phyloP scores from a whole-genome alignment of 2,888 invertebrate genomes.

The Notocelia uddmanniana region DNA sequence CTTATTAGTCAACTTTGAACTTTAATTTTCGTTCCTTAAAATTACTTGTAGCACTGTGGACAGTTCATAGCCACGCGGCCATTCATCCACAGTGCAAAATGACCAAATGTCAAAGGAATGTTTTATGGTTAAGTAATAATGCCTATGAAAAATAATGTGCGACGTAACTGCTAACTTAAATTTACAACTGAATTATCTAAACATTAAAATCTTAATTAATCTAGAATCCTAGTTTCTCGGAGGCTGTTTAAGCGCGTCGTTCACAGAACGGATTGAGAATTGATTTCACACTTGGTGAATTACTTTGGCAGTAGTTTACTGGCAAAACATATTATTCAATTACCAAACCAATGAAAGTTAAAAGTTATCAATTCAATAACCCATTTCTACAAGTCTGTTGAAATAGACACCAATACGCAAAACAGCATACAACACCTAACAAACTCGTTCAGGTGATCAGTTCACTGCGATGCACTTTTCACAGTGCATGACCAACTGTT shows the following conservation, averaged over 20 bases:
- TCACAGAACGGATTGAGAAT: slow-evolving; percentile 84
- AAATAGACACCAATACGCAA: slow-evolving; percentile 77
- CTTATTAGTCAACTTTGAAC: slow-evolving; percentile 83
- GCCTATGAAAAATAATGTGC: slow-evolving; percentile 84
- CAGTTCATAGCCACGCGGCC: slow-evolving; percentile 48
- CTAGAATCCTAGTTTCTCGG: slow-evolving; percentile 80
- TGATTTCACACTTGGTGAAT: slow-evolving; percentile 80
- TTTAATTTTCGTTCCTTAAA: slow-evolving; percentile 81
- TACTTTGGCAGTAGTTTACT: slow-evolving; percentile 84
- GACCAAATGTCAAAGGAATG: slow-evolving; percentile 84
- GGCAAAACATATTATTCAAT: slow-evolving; percentile 70
- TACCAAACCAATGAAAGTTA: slow-evolving; percentile 66
- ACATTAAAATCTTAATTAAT: slow-evolving; percentile 76
- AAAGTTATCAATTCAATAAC: slow-evolving; percentile 74
- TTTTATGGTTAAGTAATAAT: slow-evolving; percentile 85
- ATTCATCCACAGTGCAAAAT: slow-evolving; percentile 68
- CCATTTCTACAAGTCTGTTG: slow-evolving; percentile 68
- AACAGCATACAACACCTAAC: slow-evolving; percentile 79
- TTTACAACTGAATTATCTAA: slow-evolving; percentile 85
- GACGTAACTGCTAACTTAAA: slow-evolving; percentile 84
- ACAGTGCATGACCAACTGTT: slow-evolving; percentile 66
- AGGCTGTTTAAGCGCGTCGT: slow-evolving; percentile 81
- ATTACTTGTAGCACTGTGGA: slow-evolving; percentile 75
- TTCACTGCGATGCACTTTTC: slow-evolving; percentile 81
- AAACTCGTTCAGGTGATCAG: slow-evolving; percentile 65